Percentiles rank a stretch among this genome's conserved stretches.
Evolutionary conservation across 1,140 invertebrate genomes (phyloP).

Genomic region (Probaryconus sp.): DNA sequence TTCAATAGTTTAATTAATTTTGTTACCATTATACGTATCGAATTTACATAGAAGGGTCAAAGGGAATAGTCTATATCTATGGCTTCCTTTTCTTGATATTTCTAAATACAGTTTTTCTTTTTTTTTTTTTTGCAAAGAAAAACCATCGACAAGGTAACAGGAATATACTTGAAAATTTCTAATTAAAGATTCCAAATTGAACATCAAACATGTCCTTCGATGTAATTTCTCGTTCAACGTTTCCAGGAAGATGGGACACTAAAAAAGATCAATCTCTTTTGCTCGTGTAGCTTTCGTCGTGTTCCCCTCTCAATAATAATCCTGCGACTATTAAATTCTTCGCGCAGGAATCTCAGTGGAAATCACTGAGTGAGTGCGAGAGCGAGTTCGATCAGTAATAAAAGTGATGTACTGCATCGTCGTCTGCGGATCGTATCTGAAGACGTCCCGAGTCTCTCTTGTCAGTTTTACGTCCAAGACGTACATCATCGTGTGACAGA

Average conservation of each 20-base stretch:
- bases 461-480: constrained; percentile 73
- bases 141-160: too few relatives aligned
- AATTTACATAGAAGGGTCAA: constrained; percentile 12
- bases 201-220: too few relatives aligned
- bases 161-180: too few relatives aligned
- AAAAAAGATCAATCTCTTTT: constrained; percentile 19
- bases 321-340: constrained; percentile 51
- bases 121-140: too few relatives aligned
- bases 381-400: constrained; percentile 66
- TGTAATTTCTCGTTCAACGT: not conserved
- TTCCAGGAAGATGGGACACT: not conserved
- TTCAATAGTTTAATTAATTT: constrained; percentile 33
- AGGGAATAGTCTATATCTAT: too few relatives aligned
- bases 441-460: constrained; percentile 67
- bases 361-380: constrained; percentile 36
- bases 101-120: too few relatives aligned
- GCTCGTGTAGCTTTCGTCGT: not conserved
- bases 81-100: too few relatives aligned
- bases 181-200: not conserved
- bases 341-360: constrained; percentile 48
- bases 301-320: constrained; percentile 22
- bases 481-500: constrained; percentile 74
- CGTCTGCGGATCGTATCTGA: constrained; percentile 62
- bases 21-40: constrained; percentile 25
- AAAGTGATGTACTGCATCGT: constrained; percentile 72